Base-by-base conservation (phyloP, 2,797 vertebrate genomes). In the Lacerta viridis region DNA sequence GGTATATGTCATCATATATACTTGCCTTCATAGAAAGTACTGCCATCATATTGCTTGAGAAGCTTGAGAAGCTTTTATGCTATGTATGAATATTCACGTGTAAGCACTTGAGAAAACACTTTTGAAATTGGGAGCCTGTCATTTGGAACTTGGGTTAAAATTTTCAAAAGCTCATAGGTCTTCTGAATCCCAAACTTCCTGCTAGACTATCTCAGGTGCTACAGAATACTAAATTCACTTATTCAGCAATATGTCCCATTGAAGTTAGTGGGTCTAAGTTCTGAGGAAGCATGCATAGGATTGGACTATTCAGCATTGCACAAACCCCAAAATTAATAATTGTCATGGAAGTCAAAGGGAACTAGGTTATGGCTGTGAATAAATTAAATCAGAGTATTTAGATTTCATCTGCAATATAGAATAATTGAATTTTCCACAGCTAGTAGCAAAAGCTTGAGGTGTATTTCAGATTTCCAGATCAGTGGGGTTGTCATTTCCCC, bases 1-100 rank as follows among this genome's bases (percentile, higher is more conserved):
- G 93, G 83, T 92, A 88, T 87, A 89, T 95, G 72, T 79, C 93
- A 89, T 83, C 85, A 89, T 93, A 75, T 1, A 64, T 68, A 41
- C 5, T 86, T 90, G 84, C 87, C 90, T 6, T 80, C 33, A 0
- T 64, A 81, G 84, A 90, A 90, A 89, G 39, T 74, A 43, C 76
- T 79, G 41, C 46, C 61, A 66, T 39, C 59, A 1, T 20, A 64
- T 86, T 88, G 80, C 80, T 89, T 68, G 29, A 1, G n/a, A 89
- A 91, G 78, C 88, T 86, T 64, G 29, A 1, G n/a, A 89, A 91
- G 78, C 88, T 86, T 64, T 88, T 90, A 85, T 79, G 84, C 78
- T 78, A 18, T 77, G 1, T 69, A 82, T 23, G 18, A 29, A 29
- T 90, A 74, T 69, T 76, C 80, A 0, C 0, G 18, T 84, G 41